phyloP scores from a whole-genome alignment of 2,797 vertebrate species.

The Schizopygopsis pylzovi region DNA sequence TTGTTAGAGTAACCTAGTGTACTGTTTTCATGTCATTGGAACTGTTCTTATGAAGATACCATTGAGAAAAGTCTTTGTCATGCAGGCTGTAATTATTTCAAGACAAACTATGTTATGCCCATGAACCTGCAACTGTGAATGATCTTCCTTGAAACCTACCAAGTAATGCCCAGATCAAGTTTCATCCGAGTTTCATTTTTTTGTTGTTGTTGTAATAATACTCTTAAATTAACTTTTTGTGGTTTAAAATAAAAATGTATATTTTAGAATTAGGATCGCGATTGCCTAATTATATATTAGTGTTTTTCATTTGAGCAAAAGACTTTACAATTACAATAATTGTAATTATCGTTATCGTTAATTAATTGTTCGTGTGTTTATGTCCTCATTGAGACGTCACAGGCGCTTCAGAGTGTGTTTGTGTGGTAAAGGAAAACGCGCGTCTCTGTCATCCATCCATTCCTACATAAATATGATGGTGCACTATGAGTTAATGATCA shows the following conservation, averaged over 20 bases:
- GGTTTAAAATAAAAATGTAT: not conserved
- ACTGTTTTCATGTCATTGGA: not conserved
- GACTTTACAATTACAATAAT: not conserved
- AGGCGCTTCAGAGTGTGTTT: too few relatives aligned
- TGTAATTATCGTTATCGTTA: too few relatives aligned
- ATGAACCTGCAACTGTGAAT: constrained; percentile 11
- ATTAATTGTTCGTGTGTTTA: too few relatives aligned
- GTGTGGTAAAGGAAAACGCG: too few relatives aligned
- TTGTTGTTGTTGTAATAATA: not conserved
- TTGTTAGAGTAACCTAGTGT: not conserved
- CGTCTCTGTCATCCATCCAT: too few relatives aligned
- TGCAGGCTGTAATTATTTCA: not conserved
- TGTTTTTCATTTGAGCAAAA: not conserved
- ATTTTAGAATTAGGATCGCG: not conserved
- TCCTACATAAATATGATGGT: too few relatives aligned
- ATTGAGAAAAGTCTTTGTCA: not conserved
- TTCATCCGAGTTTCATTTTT: not conserved
- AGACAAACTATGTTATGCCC: constrained; percentile 11
- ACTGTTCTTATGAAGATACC: not conserved
- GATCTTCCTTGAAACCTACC: not conserved
- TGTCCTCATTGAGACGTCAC: too few relatives aligned
- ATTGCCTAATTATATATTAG: not conserved
- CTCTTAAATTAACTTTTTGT: not conserved
- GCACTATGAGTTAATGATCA: too few relatives aligned
- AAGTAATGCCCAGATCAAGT: not conserved